Conservation (phyloP, 2,113 vertebrate species). For the Corvus cornix region DNA sequence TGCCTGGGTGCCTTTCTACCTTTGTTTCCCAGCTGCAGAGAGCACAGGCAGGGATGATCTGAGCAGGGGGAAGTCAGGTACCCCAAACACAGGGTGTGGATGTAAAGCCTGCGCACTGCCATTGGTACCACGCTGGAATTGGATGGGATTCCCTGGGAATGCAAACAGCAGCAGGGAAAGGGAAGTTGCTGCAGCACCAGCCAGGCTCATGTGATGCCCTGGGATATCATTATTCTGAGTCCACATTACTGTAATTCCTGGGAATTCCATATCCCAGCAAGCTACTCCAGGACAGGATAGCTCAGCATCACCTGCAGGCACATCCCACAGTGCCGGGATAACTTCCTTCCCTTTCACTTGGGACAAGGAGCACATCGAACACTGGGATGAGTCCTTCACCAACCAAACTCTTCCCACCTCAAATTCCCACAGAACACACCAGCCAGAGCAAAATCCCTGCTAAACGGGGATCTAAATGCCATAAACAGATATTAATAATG, state of each 20-base stretch:
- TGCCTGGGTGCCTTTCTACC: neutral
- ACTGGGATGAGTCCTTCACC: fast-evolving
- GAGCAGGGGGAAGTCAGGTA: neutral
- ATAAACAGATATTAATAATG: neutral
- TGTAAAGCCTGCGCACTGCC: neutral
- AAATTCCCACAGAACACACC: neutral
- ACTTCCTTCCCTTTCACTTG: neutral
- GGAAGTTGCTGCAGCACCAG: neutral
- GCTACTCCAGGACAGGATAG: neutral
- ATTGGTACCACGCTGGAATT: neutral
- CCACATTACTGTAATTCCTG: neutral
- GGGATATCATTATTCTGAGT: neutral
- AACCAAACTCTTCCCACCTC: neutral
- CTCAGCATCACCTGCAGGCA: neutral
- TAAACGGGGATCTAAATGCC: neutral
- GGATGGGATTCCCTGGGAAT: neutral
- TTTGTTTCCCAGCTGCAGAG: neutral
- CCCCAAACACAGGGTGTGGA: neutral
- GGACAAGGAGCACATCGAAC: neutral
- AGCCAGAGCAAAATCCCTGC: neutral
- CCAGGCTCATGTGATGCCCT: neutral
- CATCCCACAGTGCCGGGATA: neutral
- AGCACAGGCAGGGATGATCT: neutral
- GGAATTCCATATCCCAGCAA: neutral
- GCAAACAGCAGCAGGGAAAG: neutral